Percentiles rank a stretch among this genome's conserved stretches.
Conservation (phyloP, 2,113 vertebrate genomes). For the Paedocypris sp. region DNA sequence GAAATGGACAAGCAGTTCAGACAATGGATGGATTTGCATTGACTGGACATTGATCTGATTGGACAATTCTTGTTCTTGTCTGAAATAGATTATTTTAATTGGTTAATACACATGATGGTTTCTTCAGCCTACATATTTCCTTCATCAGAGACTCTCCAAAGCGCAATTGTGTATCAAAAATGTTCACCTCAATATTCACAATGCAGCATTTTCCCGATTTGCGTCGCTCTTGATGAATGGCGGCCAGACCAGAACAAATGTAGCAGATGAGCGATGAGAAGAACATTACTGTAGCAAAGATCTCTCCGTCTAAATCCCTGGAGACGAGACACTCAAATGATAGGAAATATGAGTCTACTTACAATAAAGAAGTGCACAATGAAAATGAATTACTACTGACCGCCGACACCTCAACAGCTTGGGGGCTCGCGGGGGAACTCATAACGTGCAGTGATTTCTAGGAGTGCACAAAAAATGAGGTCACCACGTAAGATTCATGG, state of each 20-base stretch:
- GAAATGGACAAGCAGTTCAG: too few species aligned
- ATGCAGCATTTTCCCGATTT: too few species aligned
- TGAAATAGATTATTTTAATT: too few species aligned
- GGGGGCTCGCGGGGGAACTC: conserved; percentile 20
- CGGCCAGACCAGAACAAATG: neutral
- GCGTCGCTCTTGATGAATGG: too few species aligned
- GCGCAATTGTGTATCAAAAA: too few species aligned
- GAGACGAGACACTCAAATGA: conserved; percentile 4
- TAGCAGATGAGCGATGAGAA: neutral
- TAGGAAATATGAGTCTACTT: conserved; percentile 21
- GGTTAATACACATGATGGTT: too few species aligned
- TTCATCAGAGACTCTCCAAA: too few species aligned
- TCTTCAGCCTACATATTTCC: too few species aligned
- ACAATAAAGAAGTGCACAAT: conserved; percentile 27
- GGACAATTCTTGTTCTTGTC: too few species aligned
- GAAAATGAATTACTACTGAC: conserved; percentile 36
- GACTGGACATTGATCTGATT: too few species aligned
- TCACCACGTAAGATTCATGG: conserved; percentile 29
- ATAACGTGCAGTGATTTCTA: conserved; percentile 6
- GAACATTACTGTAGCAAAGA: neutral
- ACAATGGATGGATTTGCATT: too few species aligned
- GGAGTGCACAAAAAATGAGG: conserved; percentile 20
- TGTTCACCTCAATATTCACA: too few species aligned
- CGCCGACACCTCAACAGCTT: conserved; percentile 30
- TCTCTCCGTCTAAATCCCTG: neutral